Evolutionary conservation across 1,140 invertebrate genomes (phyloP), one percentile per base, ranked within the genome.

Genomic region (Aculops lycopersici): DNA sequence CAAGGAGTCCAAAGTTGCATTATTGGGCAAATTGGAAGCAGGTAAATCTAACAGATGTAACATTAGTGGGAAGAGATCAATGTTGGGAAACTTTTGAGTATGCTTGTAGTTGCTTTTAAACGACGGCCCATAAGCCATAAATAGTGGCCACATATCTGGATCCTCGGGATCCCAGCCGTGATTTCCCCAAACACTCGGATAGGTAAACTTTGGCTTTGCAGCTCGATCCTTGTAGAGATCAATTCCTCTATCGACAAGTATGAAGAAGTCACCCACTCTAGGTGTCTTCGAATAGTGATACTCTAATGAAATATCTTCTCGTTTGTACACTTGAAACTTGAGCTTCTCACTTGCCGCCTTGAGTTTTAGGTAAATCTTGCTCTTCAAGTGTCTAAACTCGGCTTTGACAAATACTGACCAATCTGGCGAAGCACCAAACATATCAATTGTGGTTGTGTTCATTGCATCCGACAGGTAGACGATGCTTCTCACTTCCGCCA

Each of bases 81-180:
- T 45, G 35, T 51, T 51, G 3, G 47, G 35, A 37, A 56, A 44
- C 4, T 43, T 38, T 4, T 20, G 35, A 13, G 43, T 40, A n/a
- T 46, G 41, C 4, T 17, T 48, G 21, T 45, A 42, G 15, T 46
- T 48, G 13, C 43, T 38, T 43, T 52, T 54, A 47, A 63, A 59
- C 5, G 49, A 43, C 40, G 58, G 59, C 14, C 60, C 59, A 46
- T 50, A 46, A 8, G 58, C 60, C 14, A 62, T 43, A 43, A 62
- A 63, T 37, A 61, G 49, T 35, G 58, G 53, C 44, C 58, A 52
- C 60, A 61, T 61, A 5, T 37, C 40, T 4, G 38, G 18, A 2
- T 50, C 39, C 12, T 40, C 46, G 39, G 54, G 53, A 43, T 53
- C 49, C 39, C 57, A 61, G 4, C 59, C 59, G 48, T 61, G 58